Percentiles rank a stretch among this genome's conserved stretches.
Conservation (phyloP, 2,797 vertebrate genomes). For the Sebastes miniatus region DNA sequence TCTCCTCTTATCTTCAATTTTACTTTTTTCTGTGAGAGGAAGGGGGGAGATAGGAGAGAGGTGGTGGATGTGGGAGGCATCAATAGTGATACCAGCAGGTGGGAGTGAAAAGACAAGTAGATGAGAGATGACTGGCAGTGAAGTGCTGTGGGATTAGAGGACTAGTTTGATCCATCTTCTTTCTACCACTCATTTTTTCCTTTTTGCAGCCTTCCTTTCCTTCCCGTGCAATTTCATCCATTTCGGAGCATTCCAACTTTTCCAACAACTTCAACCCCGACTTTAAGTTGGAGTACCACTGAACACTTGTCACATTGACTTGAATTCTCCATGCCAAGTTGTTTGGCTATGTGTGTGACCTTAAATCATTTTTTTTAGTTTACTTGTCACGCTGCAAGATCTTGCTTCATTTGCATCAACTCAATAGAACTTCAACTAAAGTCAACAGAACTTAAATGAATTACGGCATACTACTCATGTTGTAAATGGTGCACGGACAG, state of each 20-base stretch:
- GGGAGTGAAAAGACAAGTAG: background rate
- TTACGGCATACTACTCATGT: background rate
- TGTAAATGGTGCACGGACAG: rapidly evolving
- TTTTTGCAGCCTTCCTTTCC: background rate
- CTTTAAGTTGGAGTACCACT: background rate
- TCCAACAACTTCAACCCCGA: background rate
- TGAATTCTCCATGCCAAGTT: background rate
- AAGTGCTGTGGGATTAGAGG: constrained; percentile 20
- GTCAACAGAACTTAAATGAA: rapidly evolving
- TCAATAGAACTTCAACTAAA: background rate
- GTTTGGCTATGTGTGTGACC: background rate
- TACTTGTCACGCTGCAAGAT: background rate
- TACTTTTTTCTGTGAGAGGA: background rate
- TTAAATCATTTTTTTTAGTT: background rate
- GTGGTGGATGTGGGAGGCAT: constrained; percentile 24
- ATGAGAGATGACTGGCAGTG: background rate
- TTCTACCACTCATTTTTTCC: background rate
- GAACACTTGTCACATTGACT: background rate
- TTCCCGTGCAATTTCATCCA: background rate
- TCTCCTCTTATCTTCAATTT: constrained; percentile 28
- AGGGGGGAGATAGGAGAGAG: background rate
- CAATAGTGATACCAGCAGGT: constrained; percentile 7
- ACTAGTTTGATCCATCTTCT: background rate
- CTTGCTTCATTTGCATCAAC: background rate
- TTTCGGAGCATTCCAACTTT: background rate